Evolutionary conservation across 2,113 vertebrate genomes (phyloP), one percentile per base, ranked within the genome.

Genomic region (Meriones unguiculatus): DNA sequence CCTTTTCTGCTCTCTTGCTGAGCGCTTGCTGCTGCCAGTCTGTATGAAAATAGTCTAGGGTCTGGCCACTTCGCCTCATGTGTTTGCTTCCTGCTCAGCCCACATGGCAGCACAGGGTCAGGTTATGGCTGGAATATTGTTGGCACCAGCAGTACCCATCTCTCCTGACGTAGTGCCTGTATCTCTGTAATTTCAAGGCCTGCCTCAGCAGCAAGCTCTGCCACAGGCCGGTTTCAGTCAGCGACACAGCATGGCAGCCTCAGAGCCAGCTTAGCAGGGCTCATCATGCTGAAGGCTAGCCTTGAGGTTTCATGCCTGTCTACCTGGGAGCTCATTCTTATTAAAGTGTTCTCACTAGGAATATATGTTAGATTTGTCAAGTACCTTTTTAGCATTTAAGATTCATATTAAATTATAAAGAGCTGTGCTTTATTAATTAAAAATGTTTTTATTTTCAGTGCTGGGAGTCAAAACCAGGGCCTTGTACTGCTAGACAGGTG

Each of bases 211-310:
- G 38, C 84, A 20, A 17, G 92, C 1, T 17, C 35, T 64, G 35
- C 32, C 52, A 0, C 2, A 0, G n/a, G 5, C 25, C 46, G 32
- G 35, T 77, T 11, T 41, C 5, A 7, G 57, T 11, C 28, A 7
- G 5, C 25, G 46, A 3, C 3, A 14, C 11, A 7, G 8, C 1
- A 25, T 50, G 3, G 59, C 76, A 3, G 5, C 28, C 4, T 50
- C 8, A 57, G 41, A 0, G 30, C 78, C 32, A 32, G 35, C 80
- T 59, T 82, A 59, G 52, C 52, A 78, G 59, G 25, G 52, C 30
- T 38, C 2, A 3, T 10, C 15, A 1, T 12, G 1, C 17, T 35
- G 28, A 8, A 4, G 2, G 1, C 0, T 10, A 20, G 77, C 62
- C 24, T 0, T n/a, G 24, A 46, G n/a, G 18, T 24, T 5, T 17